Evolutionary conservation across 2,888 invertebrate genomes (phyloP).

Genomic region (Entomobrya multifasciata): DNA sequence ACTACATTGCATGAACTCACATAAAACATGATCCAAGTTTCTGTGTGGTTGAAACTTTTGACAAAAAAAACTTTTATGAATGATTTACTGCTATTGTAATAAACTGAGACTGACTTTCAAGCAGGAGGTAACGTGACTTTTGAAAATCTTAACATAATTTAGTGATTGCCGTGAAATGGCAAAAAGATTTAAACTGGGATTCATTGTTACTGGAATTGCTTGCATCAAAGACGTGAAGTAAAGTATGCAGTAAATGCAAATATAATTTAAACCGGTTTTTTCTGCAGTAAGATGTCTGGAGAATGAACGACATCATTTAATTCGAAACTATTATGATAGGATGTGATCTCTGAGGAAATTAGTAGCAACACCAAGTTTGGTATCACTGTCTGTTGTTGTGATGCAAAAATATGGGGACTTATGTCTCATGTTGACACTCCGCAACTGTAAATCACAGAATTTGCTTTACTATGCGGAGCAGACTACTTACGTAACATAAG

Average conservation of each 20-base stretch:
- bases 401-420: conserved; percentile 27
- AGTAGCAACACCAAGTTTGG: conserved; percentile 1
- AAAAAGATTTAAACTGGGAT: no score
- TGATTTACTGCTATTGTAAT: no score
- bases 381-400: not conserved
- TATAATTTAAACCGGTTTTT: not conserved
- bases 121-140: no score
- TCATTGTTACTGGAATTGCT: no score
- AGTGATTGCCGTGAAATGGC: no score
- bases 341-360: conserved; percentile 46
- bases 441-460: conserved; percentile 43
- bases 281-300: not conserved
- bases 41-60: no score
- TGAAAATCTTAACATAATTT: no score
- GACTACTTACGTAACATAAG: not conserved
- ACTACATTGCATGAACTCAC: no score
- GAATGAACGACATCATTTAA: not conserved
- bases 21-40: no score
- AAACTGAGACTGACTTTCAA: no score
- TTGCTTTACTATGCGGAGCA: not conserved
- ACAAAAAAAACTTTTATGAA: no score
- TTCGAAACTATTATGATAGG: conserved; percentile 9
- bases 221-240: not conserved
- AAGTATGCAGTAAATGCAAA: not conserved
- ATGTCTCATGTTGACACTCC: conserved; percentile 45